Evolutionary conservation across 1,140 invertebrate species (phyloP).

Genomic region (Drosophila rhopaloa): DNA sequence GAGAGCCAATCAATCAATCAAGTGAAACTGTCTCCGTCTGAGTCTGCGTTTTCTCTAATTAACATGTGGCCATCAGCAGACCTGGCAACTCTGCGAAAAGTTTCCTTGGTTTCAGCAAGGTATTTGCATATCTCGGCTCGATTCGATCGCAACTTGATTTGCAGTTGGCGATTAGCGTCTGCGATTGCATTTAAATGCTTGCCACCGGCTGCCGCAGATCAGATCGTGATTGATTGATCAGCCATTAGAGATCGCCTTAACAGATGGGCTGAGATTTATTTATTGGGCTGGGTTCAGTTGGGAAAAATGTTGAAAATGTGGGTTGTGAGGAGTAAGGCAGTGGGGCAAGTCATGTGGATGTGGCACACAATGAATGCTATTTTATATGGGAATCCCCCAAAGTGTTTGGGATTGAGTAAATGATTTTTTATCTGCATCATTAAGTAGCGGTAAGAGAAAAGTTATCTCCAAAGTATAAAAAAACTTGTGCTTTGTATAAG

Average conservation of each 20-base stretch:
- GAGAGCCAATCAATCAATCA: constrained; percentile 31
- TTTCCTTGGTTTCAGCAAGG: constrained; percentile 10
- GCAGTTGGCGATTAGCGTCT: constrained; percentile 63
- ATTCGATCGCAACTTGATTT: constrained; percentile 67
- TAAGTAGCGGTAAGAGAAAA: too few species aligned
- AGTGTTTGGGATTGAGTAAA: too few species aligned
- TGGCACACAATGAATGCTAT: background rate
- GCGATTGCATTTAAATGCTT: constrained; percentile 77
- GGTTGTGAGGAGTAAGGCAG: constrained; percentile 6
- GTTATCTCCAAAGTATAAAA: too few species aligned
- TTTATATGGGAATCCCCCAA: background rate
- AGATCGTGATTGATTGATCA: constrained; percentile 67
- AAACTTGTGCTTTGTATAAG: too few species aligned
- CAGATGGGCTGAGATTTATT: constrained; percentile 6
- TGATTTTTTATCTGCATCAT: too few species aligned
- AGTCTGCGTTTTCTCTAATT: constrained; percentile 37
- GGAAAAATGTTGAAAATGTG: constrained; percentile 6
- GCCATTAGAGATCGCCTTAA: constrained; percentile 36
- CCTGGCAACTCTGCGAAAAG: constrained; percentile 21
- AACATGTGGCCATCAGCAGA: constrained; percentile 36
- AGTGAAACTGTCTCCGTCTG: constrained; percentile 11
- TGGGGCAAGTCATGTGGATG: constrained; percentile 5
- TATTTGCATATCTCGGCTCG: constrained; percentile 62
- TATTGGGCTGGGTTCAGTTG: constrained; percentile 6
- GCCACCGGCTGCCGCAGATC: constrained; percentile 55